Evolutionary conservation across 2,888 invertebrate species (phyloP), one percentile per base, ranked within the genome.

Genomic region (Philereme vetulata): DNA sequence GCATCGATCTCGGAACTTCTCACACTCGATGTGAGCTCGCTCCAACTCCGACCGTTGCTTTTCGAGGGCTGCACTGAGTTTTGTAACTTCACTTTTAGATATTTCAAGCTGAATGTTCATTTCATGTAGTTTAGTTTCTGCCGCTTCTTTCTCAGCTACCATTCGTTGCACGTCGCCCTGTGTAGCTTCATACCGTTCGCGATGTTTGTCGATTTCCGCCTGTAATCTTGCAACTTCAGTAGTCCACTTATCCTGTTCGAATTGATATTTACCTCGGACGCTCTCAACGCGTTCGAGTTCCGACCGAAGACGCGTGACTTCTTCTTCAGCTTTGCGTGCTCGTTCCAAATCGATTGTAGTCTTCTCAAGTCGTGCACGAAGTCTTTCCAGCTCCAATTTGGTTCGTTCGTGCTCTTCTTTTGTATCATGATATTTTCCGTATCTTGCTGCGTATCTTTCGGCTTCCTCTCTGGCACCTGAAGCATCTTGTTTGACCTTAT

Each of bases 21-120:
- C 97, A 73, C 96, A 95, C 88, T 97, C 97, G 81, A 97, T 97
- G 77, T 96, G 95, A 70, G 97, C 95, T 48, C 97, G 93, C 84
- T 97, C 97, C 74, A 97, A 93, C 75, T 97, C 97, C 66, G 94
- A 91, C 44, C 96, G 93, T 81, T 96, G 96, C 78, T 96, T 96
- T 72, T 97, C 97, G 82, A 97, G 95, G 44, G 94, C 93, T 44
- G 94, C 94, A 67, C 94, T 93, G 21, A 95, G 90, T 84, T 97
- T 97, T 38, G 94, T 93, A 10, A 96, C 95, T 83, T 97, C 97
- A 53, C 95, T 94, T 78, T 96, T 95, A 44, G 96, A 95, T 51
- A 97, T 85, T 78, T 97, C 97, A 66, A 97, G 86, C 82, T 97
- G 97, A 77, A 97, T 93, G 71, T 95, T 95, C 56, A 96, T 92